A percentile compares a stretch with the other conserved stretches of the same genome.
These are phyloP conservation scores for Hycleus phaleratus DNA, from an alignment of 1,140 invertebrate species.

Conservation along the genomic window DNA sequence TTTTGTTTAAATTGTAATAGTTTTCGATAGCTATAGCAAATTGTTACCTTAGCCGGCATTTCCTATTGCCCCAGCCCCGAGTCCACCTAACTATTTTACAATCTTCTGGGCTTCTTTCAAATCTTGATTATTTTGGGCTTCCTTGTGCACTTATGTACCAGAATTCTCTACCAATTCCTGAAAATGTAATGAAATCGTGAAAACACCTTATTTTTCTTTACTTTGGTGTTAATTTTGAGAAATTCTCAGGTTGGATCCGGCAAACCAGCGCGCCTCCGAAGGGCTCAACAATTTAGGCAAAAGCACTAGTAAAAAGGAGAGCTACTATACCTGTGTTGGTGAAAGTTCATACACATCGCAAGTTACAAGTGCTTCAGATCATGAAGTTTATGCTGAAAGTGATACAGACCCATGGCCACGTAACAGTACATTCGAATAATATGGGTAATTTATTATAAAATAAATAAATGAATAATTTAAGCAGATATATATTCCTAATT, in stretches of 20 bases:
- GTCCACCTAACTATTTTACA: too few relatives aligned
- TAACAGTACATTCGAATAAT: constrained; percentile 11
- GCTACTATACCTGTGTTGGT: constrained; percentile 46
- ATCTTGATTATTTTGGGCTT: too few relatives aligned
- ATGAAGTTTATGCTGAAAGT: constrained; percentile 32
- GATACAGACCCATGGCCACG: constrained; percentile 34
- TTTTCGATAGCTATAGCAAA: too few relatives aligned
- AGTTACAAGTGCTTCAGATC: constrained; percentile 28
- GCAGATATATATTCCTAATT: constrained; percentile 5
- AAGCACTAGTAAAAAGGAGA: constrained; percentile 44
- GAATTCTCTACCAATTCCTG: too few relatives aligned
- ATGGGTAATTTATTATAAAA: background rate
- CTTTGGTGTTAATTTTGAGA: too few relatives aligned
- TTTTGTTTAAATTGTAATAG: too few relatives aligned
- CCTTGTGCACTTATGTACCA: too few relatives aligned
- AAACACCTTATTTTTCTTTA: too few relatives aligned
- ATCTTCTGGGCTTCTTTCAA: too few relatives aligned
- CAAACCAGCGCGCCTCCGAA: constrained; percentile 58
- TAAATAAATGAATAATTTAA: background rate
- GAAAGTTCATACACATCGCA: constrained; percentile 31
- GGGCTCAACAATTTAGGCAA: constrained; percentile 59
- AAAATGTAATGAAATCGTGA: too few relatives aligned
- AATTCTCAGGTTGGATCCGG: constrained; percentile 49
- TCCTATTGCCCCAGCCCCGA: too few relatives aligned
- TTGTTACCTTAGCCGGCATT: too few relatives aligned